Conservation (phyloP, 2,797 vertebrate genomes). For the Brotula barbata region DNA sequence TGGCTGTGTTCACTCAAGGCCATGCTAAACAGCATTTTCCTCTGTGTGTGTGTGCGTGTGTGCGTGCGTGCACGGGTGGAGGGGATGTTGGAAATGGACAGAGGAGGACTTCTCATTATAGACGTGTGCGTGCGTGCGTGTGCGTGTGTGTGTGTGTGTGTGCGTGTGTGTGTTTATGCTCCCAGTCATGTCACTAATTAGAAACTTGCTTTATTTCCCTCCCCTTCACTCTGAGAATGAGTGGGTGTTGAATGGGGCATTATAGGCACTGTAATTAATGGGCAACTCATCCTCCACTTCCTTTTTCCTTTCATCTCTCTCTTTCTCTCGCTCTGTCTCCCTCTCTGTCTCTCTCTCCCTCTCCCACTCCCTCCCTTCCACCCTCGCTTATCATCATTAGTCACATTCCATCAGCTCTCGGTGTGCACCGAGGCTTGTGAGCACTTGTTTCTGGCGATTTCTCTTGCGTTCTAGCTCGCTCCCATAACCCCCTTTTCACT, state of each 20-base stretch:
- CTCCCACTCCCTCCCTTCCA: background rate
- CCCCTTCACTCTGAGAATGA: constrained; percentile 47
- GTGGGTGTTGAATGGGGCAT: constrained; percentile 55
- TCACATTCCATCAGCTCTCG: constrained; percentile 73
- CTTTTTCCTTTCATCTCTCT: background rate
- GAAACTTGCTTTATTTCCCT: constrained; percentile 55
- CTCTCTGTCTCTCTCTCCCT: background rate
- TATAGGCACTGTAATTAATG: constrained; percentile 66
- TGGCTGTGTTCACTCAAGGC: constrained; percentile 36
- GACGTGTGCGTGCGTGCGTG: constrained; percentile 15
- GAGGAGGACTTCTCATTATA: constrained; percentile 39
- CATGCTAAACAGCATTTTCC: too few species aligned
- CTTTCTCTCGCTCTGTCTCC: background rate
- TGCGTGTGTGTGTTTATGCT: constrained; percentile 39
- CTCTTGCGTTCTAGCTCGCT: constrained; percentile 7
- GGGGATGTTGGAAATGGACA: constrained; percentile 28
- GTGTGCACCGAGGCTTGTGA: constrained; percentile 57
- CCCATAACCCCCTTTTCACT: constrained; percentile 11
- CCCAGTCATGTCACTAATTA: constrained; percentile 63
- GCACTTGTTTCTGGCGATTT: constrained; percentile 51
- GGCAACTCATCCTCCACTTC: constrained; percentile 13
- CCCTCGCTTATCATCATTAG: constrained; percentile 55
- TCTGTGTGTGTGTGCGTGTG: constrained; percentile 11
- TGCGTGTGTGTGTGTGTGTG: constrained; percentile 17
- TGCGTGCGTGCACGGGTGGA: background rate